These are phyloP conservation scores for Sphaerophoria taeniata DNA, from an alignment of 2,888 invertebrate genomes.

Conservation along the genomic window DNA sequence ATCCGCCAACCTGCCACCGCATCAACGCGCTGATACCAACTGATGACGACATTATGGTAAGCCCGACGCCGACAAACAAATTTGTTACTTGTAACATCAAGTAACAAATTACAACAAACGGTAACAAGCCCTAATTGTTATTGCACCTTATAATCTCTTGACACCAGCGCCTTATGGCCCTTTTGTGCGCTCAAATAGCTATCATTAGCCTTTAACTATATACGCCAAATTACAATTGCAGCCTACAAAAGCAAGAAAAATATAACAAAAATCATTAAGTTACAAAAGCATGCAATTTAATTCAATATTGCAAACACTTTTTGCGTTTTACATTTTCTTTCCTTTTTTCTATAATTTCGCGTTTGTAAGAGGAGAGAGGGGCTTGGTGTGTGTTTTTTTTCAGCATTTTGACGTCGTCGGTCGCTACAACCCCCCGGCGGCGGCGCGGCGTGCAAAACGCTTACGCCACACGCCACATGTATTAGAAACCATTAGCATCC, in stretches of 20 bases:
- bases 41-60: neutral
- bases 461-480: neutral
- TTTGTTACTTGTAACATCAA: too few relatives aligned
- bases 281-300: constrained; percentile 43
- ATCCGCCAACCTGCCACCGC: neutral
- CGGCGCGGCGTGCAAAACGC: too few relatives aligned
- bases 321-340: neutral
- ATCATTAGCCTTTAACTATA: constrained; percentile 32
- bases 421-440: neutral
- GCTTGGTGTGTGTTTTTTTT: neutral
- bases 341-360: neutral
- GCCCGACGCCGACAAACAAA: too few relatives aligned
- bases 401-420: neutral
- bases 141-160: constrained; percentile 36
- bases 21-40: neutral
- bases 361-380: neutral
- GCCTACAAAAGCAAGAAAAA: constrained; percentile 16
- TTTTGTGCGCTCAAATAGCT: constrained; percentile 28
- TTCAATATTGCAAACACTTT: constrained; percentile 20
- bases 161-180: constrained; percentile 40
- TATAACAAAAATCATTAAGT: constrained; percentile 30
- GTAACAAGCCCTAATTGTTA: constrained; percentile 37
- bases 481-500: constrained; percentile 22
- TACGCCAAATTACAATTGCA: constrained; percentile 36
- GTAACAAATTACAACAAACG: too few relatives aligned